Conservation (phyloP, 2,888 invertebrate genomes). For the Dichetophora obliterata region DNA sequence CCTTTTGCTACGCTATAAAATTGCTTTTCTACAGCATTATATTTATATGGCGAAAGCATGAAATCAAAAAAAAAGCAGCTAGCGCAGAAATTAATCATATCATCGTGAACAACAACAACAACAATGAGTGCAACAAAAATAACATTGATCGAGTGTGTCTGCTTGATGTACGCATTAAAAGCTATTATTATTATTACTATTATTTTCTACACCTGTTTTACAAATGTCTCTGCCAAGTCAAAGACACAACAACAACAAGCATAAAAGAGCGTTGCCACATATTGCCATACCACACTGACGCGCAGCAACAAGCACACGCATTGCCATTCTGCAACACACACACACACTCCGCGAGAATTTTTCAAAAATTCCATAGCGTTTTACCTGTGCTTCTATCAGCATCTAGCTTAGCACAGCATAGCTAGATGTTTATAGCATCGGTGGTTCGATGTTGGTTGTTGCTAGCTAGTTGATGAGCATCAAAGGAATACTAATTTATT, state of each 20-base stretch:
- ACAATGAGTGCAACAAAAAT: no score
- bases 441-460: neutral
- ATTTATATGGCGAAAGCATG: neutral
- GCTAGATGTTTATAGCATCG: neutral
- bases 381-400: neutral
- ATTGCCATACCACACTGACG: neutral
- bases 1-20: no score
- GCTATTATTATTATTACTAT: neutral
- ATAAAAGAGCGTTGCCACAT: neutral
- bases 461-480: neutral
- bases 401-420: neutral
- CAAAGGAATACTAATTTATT: slow-evolving; percentile 15
- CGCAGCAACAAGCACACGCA: no score
- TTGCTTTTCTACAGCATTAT: no score
- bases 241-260: neutral
- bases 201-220: slow-evolving; percentile 13
- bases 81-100: slow-evolving; percentile 6
- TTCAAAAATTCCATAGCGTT: neutral
- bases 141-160: slow-evolving; percentile 11
- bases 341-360: no score
- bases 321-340: no score
- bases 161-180: slow-evolving; percentile 13
- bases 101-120: neutral
- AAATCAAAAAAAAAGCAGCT: neutral
- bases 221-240: slow-evolving; percentile 7